Evolutionary conservation across 2,113 vertebrate species (phyloP), one percentile per base, ranked within the genome.

Genomic region (Tinamus guttatus): DNA sequence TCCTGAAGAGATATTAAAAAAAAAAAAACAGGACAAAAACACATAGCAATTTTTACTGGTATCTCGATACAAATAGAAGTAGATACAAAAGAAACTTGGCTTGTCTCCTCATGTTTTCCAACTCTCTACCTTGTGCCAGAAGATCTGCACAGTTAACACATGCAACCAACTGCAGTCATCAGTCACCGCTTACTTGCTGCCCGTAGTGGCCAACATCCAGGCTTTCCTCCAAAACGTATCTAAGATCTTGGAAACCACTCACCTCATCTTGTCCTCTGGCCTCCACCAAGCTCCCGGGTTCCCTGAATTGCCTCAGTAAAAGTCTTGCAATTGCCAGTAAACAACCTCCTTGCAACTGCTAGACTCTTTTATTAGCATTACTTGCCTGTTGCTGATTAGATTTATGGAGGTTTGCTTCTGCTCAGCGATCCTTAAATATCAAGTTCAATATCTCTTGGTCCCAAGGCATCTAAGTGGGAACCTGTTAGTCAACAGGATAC

Each of bases 401-500:
- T 86, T 88, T 73, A 36, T 18, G 58, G 68, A 51, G 76, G 43
- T 85, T 91, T 85, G 34, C 67, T 95, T 84, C 91, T 77, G 62
- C 82, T 93, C 87, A 78, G 79, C 18, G 22, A 81, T 73, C 80
- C 69, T 95, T 95, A 94, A 93, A 95, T 92, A 86, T 69, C 91
- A 81, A 70, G 62, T 93, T 90, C 69, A 62, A 1, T 40, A 81
- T 65, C 89, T 91, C 36, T 34, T 19, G 34, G 85, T 89, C 88
- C 82, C 94, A 63, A 94, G 77, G 73, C 84, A 83, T 59, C 90
- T 25, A 58, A 86, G 68, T 17, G 63, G 81, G 76, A 94, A 80
- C 71, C 43, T 82, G 87, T 58, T 82, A 94, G 88, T 84, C 92
- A 86, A 89, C 76, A 92, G 90, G 67, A 88, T 36, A 41, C 92